Base-by-base conservation (phyloP, 2,113 vertebrate genomes). In the Chaetops frenatus region DNA sequence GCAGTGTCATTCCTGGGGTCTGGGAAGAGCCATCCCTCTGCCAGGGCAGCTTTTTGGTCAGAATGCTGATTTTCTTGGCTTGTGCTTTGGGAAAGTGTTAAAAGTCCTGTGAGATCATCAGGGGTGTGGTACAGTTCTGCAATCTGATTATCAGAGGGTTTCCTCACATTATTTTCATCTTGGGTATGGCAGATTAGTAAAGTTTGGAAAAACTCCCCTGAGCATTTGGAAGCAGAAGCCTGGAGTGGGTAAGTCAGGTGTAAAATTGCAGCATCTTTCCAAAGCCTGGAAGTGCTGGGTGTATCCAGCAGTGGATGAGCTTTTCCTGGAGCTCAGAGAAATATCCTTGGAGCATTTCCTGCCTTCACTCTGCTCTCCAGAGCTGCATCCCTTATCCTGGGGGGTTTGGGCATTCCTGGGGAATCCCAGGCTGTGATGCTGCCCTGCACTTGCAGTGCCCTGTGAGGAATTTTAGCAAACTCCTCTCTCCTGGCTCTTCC, bases 401-500 rank as follows among this genome's bases (percentile, higher is more conserved):
- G 24, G 65, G 31, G 8, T 6, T 38, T 48, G n/a, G 3, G 54
- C n/a, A 11, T 58, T 60, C 6, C 25, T 35, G 29, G n/a, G 23
- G 19, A 40, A n/a, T 38, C 14, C 15, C 19, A 10, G 56, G 29
- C 57, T 42, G 11, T 42, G 42, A 42, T 23, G 47, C 21, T 51
- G 10, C 7, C 36, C 31, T 10, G 25, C 21, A 8, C 28, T 7
- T 54, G 23, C 1, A 9, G 62, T 25, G 33, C 56, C 50, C 38
- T 38, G 40, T 2, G 5, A 24, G 22, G 22, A 18, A 7, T 16
- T 61, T 5, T 0, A 1, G 11, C 31, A 27, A 29, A 0, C 38
- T 45, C 27, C 11, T n/a, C 10, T 35, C 3, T 11, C 4, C 15
- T 45, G 54, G 12, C 64, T 15, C 28, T 29, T 9, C 27, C 53